A percentile compares a stretch with the other conserved stretches of the same genome.
These are phyloP conservation scores for Drosophila aldrichi DNA, from an alignment of 2,888 invertebrate species.

Conservation along the genomic window DNA sequence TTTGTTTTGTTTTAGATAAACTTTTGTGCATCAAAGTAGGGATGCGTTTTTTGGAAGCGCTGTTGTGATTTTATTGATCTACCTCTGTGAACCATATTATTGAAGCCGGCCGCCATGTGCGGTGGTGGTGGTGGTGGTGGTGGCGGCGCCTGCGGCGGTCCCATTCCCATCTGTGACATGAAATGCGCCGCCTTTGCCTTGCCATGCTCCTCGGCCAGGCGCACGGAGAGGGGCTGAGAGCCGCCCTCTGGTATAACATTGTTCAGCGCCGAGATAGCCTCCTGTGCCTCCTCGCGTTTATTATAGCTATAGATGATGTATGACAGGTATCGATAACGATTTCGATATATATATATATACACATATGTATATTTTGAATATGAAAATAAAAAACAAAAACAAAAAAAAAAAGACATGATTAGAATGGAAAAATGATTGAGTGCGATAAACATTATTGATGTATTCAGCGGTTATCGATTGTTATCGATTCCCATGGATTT, in stretches of 20 bases:
- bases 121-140: conserved; percentile 73
- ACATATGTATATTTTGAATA: too few relatives aligned
- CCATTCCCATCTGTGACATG: conserved; percentile 82
- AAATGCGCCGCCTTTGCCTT: conserved; percentile 85
- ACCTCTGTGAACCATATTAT: conserved; percentile 86
- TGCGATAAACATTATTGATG: not conserved
- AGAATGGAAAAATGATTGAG: not conserved
- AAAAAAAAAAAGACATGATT: not conserved
- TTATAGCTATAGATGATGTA: conserved; percentile 89
- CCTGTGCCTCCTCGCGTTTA: conserved; percentile 94
- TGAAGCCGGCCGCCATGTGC: conserved; percentile 77
- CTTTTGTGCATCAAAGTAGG: conserved; percentile 84
- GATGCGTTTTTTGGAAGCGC: conserved; percentile 85
- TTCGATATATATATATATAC: not conserved
- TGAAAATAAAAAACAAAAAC: not conserved
- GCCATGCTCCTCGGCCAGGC: conserved; percentile 86
- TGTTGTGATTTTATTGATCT: conserved; percentile 85
- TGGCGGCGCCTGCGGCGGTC: conserved; percentile 63
- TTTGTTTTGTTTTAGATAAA: conserved; percentile 72
- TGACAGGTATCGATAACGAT: conserved; percentile 1
- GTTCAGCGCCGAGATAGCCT: conserved; percentile 94
- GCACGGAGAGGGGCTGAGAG: conserved; percentile 92
- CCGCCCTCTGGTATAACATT: conserved; percentile 94
- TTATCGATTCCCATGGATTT: not conserved
- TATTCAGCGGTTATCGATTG: not conserved